Evolutionary conservation across 2,888 invertebrate species (phyloP), one percentile per base, ranked within the genome.

Genomic region (Caenorhabditis afra): DNA sequence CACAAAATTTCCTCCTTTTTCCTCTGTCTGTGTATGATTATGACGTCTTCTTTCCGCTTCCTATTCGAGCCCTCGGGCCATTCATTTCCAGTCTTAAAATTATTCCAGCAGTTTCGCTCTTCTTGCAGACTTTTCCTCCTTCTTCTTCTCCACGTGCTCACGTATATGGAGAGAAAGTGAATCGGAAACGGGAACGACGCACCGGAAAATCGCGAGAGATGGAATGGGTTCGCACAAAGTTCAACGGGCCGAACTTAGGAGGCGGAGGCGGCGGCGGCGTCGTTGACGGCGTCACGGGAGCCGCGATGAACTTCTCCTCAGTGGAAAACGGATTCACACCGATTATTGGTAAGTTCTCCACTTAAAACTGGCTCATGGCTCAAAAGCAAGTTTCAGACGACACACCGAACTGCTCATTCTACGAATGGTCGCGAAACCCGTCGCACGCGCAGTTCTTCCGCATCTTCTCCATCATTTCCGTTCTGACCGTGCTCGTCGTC

Each of bases 391-490:
- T 65, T 67, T 10, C 70, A 70, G 77, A 77, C 52, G 70, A 78
- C 61, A 66, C 53, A 47, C 65, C 81, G 1, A 81, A 85, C 20
- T 87, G 87, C 58, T 82, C 86, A 49, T 87, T 87, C 77, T 85
- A 87, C 65, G 85, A 87, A 61, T 89, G 89, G 89, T 83, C 87
- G n/a, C 79, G 87, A 29, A 84, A 84, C 55, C 87, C 89, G n/a
- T 79, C 86, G 47, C 82, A 87, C 66, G 88, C 89, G 16, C 86
- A 87, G 20, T 88, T 89, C 68, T 85, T 89, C 64, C 87, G 89
- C 41, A 90, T 90, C 45, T 89, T 89, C 84, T 86, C 88, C 35
- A 90, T 89, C 44, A 90, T 90, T 55, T 87, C 87, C 35, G 88
- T 90, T 29, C 84, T 90, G n/a, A 87, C 89, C 11, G 87, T 90